Evolutionary conservation across 2,888 invertebrate species (phyloP).

Genomic region (Phaedon cochleariae): DNA sequence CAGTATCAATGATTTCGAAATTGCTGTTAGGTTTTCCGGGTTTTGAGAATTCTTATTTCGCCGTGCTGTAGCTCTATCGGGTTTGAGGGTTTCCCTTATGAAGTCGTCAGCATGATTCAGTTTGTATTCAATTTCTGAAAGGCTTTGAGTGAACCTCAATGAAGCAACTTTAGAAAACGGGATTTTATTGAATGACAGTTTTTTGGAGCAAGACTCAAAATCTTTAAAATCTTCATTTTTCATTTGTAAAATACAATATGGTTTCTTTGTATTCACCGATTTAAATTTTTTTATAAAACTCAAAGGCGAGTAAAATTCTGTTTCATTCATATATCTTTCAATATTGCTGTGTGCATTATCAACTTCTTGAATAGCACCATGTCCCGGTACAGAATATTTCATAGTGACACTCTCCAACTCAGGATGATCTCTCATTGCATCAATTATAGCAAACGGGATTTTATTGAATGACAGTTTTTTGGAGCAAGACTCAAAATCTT

Average conservation of each 20-base stretch:
- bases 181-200: conserved; percentile 24
- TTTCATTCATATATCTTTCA: conserved; percentile 35
- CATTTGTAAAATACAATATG: conserved; percentile 30
- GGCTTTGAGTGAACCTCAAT: conserved; percentile 20
- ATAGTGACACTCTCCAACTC: conserved; percentile 31
- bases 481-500: conserved; percentile 28
- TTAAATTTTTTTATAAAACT: conserved; percentile 30
- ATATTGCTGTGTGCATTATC: conserved; percentile 43
- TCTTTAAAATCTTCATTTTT: conserved; percentile 27
- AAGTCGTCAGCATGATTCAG: conserved; percentile 17
- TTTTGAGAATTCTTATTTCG: conserved; percentile 7
- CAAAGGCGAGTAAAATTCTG: conserved; percentile 36
- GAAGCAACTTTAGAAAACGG: conserved; percentile 25
- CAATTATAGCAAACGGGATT: conserved; percentile 35
- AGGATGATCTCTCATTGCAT: conserved; percentile 34
- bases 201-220: conserved; percentile 27
- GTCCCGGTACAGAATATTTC: conserved; percentile 40
- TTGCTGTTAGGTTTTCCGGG: background rate
- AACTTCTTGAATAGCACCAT: conserved; percentile 45
- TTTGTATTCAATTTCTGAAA: conserved; percentile 5
- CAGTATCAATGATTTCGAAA: background rate
- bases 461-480: conserved; percentile 24
- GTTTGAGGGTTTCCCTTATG: background rate
- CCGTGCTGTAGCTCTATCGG: conserved; percentile 14
- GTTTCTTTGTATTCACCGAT: conserved; percentile 28